Percentiles rank a stretch among this genome's conserved stretches.
Conservation (phyloP, 2,888 invertebrate genomes). For the Lithodes maja region DNA sequence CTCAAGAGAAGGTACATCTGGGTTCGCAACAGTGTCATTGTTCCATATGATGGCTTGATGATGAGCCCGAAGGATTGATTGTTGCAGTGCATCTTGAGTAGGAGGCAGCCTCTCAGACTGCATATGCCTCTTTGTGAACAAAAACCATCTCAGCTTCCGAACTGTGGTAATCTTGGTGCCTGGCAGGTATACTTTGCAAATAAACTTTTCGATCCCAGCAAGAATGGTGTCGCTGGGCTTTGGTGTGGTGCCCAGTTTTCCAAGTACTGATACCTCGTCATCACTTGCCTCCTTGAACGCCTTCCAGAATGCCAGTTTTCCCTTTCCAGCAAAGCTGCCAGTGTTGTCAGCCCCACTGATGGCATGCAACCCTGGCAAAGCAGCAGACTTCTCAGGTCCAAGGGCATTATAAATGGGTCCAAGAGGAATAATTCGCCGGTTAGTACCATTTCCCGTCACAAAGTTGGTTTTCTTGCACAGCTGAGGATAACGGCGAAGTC, state of each 20-base stretch:
- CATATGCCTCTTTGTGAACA: neutral
- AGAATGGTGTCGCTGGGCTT: neutral
- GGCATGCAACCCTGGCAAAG: conserved; percentile 10
- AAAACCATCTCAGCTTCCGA: conserved; percentile 2
- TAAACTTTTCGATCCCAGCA: neutral
- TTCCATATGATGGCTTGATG: too few species aligned
- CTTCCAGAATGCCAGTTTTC: neutral
- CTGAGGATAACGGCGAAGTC: neutral
- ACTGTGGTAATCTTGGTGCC: neutral
- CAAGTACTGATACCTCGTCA: neutral
- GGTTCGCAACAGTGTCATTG: too few species aligned
- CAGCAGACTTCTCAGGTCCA: neutral
- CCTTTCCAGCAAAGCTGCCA: neutral
- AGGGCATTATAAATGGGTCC: neutral
- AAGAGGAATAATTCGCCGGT: neutral
- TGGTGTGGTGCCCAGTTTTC: neutral
- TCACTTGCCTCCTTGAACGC: neutral
- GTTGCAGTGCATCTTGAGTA: neutral
- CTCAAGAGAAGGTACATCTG: too few species aligned
- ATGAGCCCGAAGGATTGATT: neutral
- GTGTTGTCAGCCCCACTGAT: neutral
- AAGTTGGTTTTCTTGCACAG: neutral
- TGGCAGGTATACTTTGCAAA: neutral
- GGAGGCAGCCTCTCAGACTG: conserved; percentile 11
- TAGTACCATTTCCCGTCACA: neutral